phyloP scores from a whole-genome alignment of 2,113 vertebrate species.

The Hemibagrus wyckioides region DNA sequence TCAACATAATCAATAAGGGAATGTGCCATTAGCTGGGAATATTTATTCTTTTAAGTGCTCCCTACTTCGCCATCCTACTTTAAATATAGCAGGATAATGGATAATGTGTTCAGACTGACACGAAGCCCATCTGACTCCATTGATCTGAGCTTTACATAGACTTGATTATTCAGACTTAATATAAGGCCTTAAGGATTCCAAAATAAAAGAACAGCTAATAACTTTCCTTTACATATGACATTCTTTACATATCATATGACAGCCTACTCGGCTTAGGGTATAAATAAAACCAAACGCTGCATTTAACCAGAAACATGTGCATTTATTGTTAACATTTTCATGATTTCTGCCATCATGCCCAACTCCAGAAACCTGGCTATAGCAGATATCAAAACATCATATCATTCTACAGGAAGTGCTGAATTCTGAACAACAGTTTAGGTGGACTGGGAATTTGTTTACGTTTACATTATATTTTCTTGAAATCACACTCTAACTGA shows the following conservation, averaged over 20 bases:
- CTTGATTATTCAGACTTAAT: slow-evolving; percentile 33
- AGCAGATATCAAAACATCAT: not conserved
- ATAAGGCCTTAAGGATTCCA: not conserved
- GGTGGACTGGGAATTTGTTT: not conserved
- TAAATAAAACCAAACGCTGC: not conserved
- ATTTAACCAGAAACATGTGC: not conserved
- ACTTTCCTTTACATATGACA: not conserved
- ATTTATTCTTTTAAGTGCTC: slow-evolving; percentile 42
- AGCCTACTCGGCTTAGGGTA: not conserved
- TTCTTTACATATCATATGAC: not conserved
- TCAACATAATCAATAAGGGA: slow-evolving; percentile 50
- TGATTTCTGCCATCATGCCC: not conserved
- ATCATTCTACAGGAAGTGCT: not conserved
- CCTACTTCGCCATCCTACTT: slow-evolving; percentile 1
- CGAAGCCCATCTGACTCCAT: slow-evolving; percentile 32
- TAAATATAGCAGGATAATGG: slow-evolving; percentile 41
- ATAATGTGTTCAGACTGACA: slow-evolving; percentile 32
- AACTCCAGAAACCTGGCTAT: not conserved
- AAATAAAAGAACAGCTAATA: not conserved
- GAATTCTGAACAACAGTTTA: not conserved
- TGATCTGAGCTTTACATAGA: slow-evolving; percentile 39
- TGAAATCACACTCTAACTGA: not conserved
- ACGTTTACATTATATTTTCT: not conserved
- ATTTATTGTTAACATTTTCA: not conserved
- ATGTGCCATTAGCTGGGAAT: slow-evolving; percentile 48